phyloP scores from a whole-genome alignment of 2,113 vertebrate genomes.

The Xenopus borealis region DNA sequence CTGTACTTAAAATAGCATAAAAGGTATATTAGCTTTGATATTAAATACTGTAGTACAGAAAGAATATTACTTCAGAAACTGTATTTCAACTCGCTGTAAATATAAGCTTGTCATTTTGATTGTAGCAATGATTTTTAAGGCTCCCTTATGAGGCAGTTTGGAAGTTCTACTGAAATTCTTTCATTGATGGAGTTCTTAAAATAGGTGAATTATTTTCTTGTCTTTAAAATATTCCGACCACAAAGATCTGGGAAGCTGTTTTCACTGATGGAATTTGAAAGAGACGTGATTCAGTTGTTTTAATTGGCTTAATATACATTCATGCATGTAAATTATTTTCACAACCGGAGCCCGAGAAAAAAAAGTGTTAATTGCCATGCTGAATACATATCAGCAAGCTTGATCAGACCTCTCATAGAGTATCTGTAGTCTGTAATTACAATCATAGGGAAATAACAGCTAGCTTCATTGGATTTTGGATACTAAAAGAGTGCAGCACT shows the following conservation, averaged over 20 bases:
- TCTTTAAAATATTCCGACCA: neutral
- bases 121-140: neutral
- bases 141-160: neutral
- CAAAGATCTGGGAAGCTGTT: constrained; percentile 3
- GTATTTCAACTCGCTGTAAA: too few species aligned
- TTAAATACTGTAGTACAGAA: too few species aligned
- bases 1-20: too few species aligned
- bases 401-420: constrained; percentile 29
- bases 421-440: constrained; percentile 30
- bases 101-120: neutral
- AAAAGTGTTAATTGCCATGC: constrained; percentile 39
- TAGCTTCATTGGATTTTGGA: constrained; percentile 7
- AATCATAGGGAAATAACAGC: constrained; percentile 37
- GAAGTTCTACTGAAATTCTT: neutral
- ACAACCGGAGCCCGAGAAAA: constrained; percentile 27
- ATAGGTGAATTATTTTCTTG: neutral
- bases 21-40: too few species aligned
- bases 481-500: constrained; percentile 11
- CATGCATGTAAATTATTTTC: constrained; percentile 41
- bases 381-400: constrained; percentile 27
- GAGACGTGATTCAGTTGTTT: constrained; percentile 25
- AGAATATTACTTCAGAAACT: too few species aligned
- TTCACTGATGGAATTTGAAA: constrained; percentile 23
- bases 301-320: constrained; percentile 40
- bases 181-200: neutral